A percentile compares a stretch with the other conserved stretches of the same genome.
Evolutionary conservation across 1,140 invertebrate genomes (phyloP).

Genomic region (Rhagoletis pomonella): DNA sequence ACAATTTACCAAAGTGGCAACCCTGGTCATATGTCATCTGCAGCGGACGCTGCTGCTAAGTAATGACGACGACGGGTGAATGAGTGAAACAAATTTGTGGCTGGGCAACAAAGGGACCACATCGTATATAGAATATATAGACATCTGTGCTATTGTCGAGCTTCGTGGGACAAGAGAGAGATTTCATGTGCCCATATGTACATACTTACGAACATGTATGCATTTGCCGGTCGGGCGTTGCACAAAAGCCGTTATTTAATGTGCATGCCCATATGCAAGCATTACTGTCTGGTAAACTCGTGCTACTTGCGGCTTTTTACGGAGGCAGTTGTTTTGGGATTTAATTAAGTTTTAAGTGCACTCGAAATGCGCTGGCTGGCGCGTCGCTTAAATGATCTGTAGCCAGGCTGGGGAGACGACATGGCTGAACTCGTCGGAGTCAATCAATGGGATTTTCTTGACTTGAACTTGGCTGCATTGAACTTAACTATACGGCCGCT

Average conservation of each 20-base stretch:
- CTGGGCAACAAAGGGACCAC: neutral
- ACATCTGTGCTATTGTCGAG: neutral
- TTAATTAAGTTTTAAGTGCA: conserved; percentile 46
- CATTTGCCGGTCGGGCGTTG: neutral
- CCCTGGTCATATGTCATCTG: conserved; percentile 32
- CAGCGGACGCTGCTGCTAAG: neutral
- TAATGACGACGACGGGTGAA: neutral
- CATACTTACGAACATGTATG: neutral
- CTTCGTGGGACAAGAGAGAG: neutral
- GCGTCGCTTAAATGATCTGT: neutral
- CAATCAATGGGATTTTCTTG: neutral
- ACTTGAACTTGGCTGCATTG: conserved; percentile 31
- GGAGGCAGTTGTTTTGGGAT: conserved; percentile 33
- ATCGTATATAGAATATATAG: neutral
- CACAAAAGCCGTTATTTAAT: neutral
- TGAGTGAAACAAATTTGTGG: conserved; percentile 24
- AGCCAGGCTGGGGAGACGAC: neutral
- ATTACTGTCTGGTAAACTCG: neutral
- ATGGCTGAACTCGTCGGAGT: neutral
- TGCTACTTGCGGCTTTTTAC: neutral
- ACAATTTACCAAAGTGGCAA: too few relatives aligned
- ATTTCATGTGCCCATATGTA: neutral
- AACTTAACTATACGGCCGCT: neutral
- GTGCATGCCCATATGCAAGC: neutral
- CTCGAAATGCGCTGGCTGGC: neutral